Evolutionary conservation across 2,888 invertebrate genomes (phyloP).

Genomic region (Eurois occulta): DNA sequence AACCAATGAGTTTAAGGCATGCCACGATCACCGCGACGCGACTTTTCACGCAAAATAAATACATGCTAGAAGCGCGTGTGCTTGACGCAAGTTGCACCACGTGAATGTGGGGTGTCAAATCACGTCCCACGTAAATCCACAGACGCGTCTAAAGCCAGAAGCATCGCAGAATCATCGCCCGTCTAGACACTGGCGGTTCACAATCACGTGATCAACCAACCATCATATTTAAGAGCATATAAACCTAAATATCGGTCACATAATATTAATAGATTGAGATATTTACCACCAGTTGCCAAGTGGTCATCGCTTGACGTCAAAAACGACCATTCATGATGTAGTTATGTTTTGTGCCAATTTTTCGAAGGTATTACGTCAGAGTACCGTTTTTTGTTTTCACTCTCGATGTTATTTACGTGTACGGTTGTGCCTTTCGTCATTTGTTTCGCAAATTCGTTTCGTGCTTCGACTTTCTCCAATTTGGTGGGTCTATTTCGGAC

Average conservation of each 20-base stretch:
- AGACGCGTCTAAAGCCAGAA: conserved; percentile 15
- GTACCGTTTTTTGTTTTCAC: conserved; percentile 32
- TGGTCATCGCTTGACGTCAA: conserved; percentile 53
- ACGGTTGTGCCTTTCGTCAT: conserved; percentile 24
- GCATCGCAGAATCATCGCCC: background rate
- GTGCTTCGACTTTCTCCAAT: conserved; percentile 7
- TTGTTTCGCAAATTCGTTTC: conserved; percentile 27
- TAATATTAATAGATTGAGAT: conserved; percentile 49
- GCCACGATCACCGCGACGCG: background rate
- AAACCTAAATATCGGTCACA: conserved; percentile 53
- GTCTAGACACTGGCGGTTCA: conserved; percentile 19
- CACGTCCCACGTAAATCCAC: background rate
- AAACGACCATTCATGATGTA: conserved; percentile 27
- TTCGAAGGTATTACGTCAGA: conserved; percentile 3
- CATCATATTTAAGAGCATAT: conserved; percentile 25
- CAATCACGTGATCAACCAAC: background rate
- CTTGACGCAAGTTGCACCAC: background rate
- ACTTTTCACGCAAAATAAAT: background rate
- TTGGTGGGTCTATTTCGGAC: background rate
- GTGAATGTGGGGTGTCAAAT: background rate
- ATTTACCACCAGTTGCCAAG: conserved; percentile 50
- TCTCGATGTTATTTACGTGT: conserved; percentile 16
- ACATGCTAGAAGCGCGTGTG: background rate
- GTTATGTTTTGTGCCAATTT: conserved; percentile 29
- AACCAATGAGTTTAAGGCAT: background rate